Percentiles rank a stretch among this genome's conserved stretches.
These are phyloP conservation scores for Steinernema scapterisci DNA, from an alignment of 2,888 invertebrate genomes.

Conservation along the genomic window DNA sequence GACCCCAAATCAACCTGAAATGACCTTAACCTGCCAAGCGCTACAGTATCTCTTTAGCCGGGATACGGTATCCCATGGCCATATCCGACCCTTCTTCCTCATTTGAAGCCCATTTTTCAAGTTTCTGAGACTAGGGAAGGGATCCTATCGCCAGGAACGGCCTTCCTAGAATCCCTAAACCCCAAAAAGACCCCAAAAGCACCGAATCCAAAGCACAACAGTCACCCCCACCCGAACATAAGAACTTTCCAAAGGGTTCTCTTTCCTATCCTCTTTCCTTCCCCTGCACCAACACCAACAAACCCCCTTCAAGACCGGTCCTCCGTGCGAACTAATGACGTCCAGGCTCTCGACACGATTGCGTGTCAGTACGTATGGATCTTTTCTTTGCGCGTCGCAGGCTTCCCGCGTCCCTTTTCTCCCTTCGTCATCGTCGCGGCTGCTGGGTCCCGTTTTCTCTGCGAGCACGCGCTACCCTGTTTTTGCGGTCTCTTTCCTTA, in stretches of 20 bases:
- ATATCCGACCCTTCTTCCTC: too few relatives aligned
- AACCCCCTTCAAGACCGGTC: not conserved
- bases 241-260: conserved; percentile 16
- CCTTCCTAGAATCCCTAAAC: too few relatives aligned
- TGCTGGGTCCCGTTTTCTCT: not conserved
- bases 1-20: too few relatives aligned
- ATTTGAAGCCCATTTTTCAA: too few relatives aligned
- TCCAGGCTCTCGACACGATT: not conserved
- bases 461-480: not conserved
- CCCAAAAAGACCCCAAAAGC: too few relatives aligned
- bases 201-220: not conserved
- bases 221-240: conserved; percentile 3
- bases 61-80: too few relatives aligned
- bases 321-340: not conserved
- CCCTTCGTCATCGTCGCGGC: not conserved
- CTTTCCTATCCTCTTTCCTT: too few relatives aligned
- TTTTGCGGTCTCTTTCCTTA: not conserved
- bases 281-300: too few relatives aligned
- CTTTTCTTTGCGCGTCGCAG: conserved; percentile 5
- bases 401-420: conserved; percentile 5
- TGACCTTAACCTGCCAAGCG: too few relatives aligned
- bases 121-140: too few relatives aligned
- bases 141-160: too few relatives aligned
- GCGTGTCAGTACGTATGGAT: not conserved
- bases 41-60: too few relatives aligned